Evolutionary conservation across 92 coral and sea anemone genomes (phyloP).

Genomic region (Micromussa lordhowensis): DNA sequence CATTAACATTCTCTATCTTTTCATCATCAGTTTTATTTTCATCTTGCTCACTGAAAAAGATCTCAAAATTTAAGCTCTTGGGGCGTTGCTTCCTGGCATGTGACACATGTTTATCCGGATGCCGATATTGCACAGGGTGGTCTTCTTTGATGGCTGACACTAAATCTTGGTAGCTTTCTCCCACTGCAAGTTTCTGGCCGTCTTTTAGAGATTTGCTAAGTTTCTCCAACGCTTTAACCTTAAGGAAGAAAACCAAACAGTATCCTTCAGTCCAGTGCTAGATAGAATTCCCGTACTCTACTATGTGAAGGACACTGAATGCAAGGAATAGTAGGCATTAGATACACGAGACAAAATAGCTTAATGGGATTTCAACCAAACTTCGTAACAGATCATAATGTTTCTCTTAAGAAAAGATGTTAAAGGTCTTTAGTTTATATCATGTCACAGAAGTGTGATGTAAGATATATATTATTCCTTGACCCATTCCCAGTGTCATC

Average conservation of each 20-base stretch:
- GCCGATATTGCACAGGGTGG: neutral
- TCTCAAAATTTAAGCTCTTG: conserved; percentile 77
- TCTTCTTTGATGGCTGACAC: conserved; percentile 61
- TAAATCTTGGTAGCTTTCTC: conserved; percentile 58
- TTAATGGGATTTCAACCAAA: too few species aligned
- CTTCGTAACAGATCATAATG: too few species aligned
- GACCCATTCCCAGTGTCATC: too few species aligned
- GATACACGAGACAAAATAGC: too few species aligned
- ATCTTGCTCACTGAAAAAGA: conserved; percentile 29
- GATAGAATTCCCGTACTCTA: neutral
- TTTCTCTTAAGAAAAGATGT: too few species aligned
- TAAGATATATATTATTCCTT: too few species aligned
- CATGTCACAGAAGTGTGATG: too few species aligned
- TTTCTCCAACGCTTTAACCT: conserved; percentile 76
- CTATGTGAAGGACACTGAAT: neutral
- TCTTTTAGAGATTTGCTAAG: conserved; percentile 71
- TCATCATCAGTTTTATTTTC: conserved; percentile 56
- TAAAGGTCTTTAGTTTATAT: too few species aligned
- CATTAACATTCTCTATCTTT: conserved; percentile 22
- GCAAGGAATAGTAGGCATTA: too few species aligned
- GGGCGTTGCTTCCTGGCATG: conserved; percentile 59
- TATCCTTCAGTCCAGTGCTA: neutral
- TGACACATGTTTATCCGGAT: conserved; percentile 1
- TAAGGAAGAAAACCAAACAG: neutral
- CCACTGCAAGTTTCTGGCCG: conserved; percentile 43